phyloP scores from a whole-genome alignment of 2,113 vertebrate genomes.

The Nestor notabilis region DNA sequence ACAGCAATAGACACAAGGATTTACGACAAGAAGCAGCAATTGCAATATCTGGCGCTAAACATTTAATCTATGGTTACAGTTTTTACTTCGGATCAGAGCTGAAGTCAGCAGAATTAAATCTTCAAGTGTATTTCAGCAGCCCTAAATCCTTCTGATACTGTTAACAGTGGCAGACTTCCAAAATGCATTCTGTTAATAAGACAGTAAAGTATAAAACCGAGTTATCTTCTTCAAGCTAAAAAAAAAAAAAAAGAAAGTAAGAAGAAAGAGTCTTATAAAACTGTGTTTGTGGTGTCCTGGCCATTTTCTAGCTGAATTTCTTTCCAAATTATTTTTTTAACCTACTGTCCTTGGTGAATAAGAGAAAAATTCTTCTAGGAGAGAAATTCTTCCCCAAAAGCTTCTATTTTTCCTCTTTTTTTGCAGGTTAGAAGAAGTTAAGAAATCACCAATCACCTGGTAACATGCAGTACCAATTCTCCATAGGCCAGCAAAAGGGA shows the following conservation, averaged over 20 bases:
- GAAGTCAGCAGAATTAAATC: slow-evolving; percentile 86
- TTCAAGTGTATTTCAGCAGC: slow-evolving; percentile 79
- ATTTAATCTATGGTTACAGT: slow-evolving; percentile 84
- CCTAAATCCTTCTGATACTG: slow-evolving; percentile 84
- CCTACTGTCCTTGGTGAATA: slow-evolving; percentile 48
- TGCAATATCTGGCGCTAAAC: slow-evolving; percentile 81
- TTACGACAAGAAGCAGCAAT: slow-evolving; percentile 77
- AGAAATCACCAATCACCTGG: slow-evolving; percentile 65
- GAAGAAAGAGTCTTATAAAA: slow-evolving; percentile 62
- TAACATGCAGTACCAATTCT: slow-evolving; percentile 57
- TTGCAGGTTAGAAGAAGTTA: slow-evolving; percentile 64
- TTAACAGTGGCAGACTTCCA: slow-evolving; percentile 83
- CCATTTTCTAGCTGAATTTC: slow-evolving; percentile 56
- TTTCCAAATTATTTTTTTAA: slow-evolving; percentile 68
- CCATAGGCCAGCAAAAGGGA: slow-evolving; percentile 67
- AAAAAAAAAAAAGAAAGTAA: slow-evolving; percentile 19
- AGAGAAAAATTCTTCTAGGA: slow-evolving; percentile 32
- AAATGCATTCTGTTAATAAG: slow-evolving; percentile 83
- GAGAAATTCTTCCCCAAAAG: slow-evolving; percentile 4
- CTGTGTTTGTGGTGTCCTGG: slow-evolving; percentile 42
- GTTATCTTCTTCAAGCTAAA: slow-evolving; percentile 75
- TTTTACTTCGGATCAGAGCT: slow-evolving; percentile 80
- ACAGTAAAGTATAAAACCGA: slow-evolving; percentile 81
- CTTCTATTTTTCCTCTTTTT: slow-evolving; percentile 42
- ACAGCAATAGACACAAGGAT: slow-evolving; percentile 79